Percentiles rank a stretch among this genome's conserved stretches.
phyloP scores from a whole-genome alignment of 2,113 vertebrate species.

The Pseudopipra pipra region DNA sequence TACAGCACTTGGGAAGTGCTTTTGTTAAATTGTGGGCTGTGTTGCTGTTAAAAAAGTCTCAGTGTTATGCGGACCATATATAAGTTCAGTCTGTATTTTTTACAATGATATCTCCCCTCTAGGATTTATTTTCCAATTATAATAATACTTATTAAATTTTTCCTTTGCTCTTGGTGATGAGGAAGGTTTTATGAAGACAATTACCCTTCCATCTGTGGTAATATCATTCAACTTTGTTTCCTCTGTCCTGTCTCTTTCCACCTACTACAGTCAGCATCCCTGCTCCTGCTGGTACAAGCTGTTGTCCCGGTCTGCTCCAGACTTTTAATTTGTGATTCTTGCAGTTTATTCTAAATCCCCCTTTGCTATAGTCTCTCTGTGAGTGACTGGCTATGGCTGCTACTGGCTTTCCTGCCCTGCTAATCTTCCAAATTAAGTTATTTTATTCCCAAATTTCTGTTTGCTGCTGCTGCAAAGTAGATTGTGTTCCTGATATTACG shows the following conservation, averaged over 20 bases:
- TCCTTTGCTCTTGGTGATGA: background rate
- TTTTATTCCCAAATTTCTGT: background rate
- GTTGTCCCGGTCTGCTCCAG: constrained; percentile 38
- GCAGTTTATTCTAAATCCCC: background rate
- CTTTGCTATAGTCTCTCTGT: background rate
- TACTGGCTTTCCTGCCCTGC: background rate
- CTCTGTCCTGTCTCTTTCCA: background rate
- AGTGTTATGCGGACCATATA: background rate
- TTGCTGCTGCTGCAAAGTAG: background rate
- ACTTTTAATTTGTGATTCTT: background rate
- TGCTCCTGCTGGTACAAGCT: constrained; percentile 53
- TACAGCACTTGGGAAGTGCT: background rate
- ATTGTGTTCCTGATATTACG: background rate
- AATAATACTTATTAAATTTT: background rate
- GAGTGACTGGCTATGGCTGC: background rate
- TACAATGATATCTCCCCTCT: background rate
- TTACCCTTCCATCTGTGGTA: background rate
- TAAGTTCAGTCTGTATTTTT: background rate
- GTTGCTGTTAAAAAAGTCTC: background rate
- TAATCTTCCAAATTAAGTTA: background rate
- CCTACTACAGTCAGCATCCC: background rate
- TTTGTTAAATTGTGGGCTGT: background rate
- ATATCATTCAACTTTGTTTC: background rate
- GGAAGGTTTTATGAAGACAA: background rate
- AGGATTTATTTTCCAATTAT: background rate